These are phyloP conservation scores for Oostethus manadensis DNA, from an alignment of 2,113 vertebrate species.

Conservation along the genomic window DNA sequence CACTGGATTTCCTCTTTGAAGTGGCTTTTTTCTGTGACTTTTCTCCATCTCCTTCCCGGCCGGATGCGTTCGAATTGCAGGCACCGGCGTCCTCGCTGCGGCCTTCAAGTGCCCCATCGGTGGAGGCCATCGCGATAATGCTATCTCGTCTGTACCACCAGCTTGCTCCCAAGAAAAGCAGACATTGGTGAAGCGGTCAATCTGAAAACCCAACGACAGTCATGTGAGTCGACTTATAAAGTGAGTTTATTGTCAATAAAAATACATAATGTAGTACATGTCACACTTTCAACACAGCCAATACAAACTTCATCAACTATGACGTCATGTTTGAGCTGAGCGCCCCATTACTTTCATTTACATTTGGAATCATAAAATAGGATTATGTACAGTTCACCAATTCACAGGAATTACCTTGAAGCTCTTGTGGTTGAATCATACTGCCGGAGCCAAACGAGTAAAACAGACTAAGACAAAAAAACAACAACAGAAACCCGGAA, in stretches of 20 bases:
- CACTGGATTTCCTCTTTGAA: slow-evolving; percentile 46
- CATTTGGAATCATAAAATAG: too few relatives aligned
- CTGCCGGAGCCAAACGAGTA: not conserved
- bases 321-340: too few relatives aligned
- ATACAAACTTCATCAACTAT: too few relatives aligned
- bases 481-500: not conserved
- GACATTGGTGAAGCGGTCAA: not conserved
- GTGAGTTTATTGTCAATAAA: not conserved
- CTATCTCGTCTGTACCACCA: slow-evolving; percentile 3
- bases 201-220: slow-evolving; percentile 19
- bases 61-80: slow-evolving; percentile 17
- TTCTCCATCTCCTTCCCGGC: slow-evolving; percentile 7
- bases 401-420: not conserved
- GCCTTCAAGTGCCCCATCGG: not conserved
- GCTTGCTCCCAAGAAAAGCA: slow-evolving; percentile 2
- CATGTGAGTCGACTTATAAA: not conserved
- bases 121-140: slow-evolving; percentile 31
- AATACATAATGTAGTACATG: too few relatives aligned
- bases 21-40: slow-evolving; percentile 19
- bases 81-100: not conserved
- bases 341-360: too few relatives aligned
- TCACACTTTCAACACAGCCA: too few relatives aligned
- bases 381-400: not conserved
- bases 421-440: not conserved
- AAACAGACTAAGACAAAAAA: too few relatives aligned